Base-by-base conservation (phyloP, 2,113 vertebrate genomes). In the Oncorhynchus tshawytscha region DNA sequence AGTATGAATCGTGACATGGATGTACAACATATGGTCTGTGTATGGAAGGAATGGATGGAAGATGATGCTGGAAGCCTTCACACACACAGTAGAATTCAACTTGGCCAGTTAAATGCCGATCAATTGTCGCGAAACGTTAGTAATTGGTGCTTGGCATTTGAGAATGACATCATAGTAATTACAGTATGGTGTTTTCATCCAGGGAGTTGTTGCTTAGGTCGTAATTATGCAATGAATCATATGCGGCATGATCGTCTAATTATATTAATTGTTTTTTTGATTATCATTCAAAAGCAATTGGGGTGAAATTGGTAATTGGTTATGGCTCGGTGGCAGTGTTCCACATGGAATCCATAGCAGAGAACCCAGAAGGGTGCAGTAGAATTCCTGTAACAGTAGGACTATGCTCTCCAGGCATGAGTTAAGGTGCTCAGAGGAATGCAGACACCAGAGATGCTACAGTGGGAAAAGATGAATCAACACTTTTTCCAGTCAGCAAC, bases 1-100 rank as follows among this genome's bases (percentile, higher is more conserved):
- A 67, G 69, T 78, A 79, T 31, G 67, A 79, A 70, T 74, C 74
- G n/a, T 77, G 51, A 74, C 48, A 75, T 70, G 78, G 84, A 82
- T 39, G 66, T 12, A 54, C 51, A 88, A 83, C 85, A 85, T 90
- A 82, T 83, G 87, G 77, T 75, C 51, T 0, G 34, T 74, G 65
- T 8, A 75, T 70, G 79, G 76, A 48, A 12, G 7, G 60, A 77
- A 34, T 6, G 82, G 72, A 31, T 54, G 65, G 34, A 39, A 29
- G 77, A 83, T 73, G 74, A 34, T n/a, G 24, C 59, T 6, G 64
- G 60, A 80, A 69, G 51, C 51, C 51, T 57, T 20, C 51, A 57
- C 51, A 57, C 51, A 57, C 5, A 57, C 51, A 57, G 51, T 39
- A 45, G 39, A 45, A 45, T 45, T 45, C 39, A 45, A 45, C 9